These are phyloP conservation scores for Athene cunicularia DNA, from an alignment of 2,113 vertebrate genomes.

Conservation along the genomic window DNA sequence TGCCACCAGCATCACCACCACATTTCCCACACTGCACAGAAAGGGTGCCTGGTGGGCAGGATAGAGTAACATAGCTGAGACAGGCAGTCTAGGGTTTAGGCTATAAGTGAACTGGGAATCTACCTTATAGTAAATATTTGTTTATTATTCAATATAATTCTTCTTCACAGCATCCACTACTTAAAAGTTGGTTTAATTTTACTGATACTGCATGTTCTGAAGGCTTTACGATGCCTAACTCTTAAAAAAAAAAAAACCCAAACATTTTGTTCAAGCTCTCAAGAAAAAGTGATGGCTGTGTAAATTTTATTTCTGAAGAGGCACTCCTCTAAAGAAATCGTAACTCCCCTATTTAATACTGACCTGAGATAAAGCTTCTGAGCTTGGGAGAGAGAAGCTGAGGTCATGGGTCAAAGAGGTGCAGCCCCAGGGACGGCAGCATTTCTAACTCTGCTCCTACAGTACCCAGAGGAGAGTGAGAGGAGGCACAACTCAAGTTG, in stretches of 20 bases:
- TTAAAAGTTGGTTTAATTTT: neutral
- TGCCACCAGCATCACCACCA: neutral
- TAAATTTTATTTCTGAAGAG: neutral
- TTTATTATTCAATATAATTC: neutral
- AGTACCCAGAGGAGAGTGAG: neutral
- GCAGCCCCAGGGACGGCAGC: neutral
- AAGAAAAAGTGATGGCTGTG: fast-evolving
- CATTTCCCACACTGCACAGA: neutral
- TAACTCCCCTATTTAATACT: fast-evolving
- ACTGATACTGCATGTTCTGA: fast-evolving
- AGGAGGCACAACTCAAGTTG: neutral
- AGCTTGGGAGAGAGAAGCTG: neutral
- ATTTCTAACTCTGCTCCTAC: neutral
- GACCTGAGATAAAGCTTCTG: neutral
- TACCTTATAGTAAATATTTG: no score
- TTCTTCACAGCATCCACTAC: neutral
- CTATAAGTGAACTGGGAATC: neutral
- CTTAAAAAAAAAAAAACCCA: neutral
- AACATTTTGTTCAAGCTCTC: neutral
- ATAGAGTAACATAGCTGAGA: neutral
- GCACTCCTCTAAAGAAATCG: neutral
- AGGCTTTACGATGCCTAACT: neutral
- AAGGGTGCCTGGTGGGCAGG: neutral
- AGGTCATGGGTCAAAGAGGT: neutral
- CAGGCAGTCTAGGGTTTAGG: no score